A percentile compares a stretch with the other conserved stretches of the same genome.
phyloP scores from a whole-genome alignment of 2,113 vertebrate species.

The Uropsilus gracilis region DNA sequence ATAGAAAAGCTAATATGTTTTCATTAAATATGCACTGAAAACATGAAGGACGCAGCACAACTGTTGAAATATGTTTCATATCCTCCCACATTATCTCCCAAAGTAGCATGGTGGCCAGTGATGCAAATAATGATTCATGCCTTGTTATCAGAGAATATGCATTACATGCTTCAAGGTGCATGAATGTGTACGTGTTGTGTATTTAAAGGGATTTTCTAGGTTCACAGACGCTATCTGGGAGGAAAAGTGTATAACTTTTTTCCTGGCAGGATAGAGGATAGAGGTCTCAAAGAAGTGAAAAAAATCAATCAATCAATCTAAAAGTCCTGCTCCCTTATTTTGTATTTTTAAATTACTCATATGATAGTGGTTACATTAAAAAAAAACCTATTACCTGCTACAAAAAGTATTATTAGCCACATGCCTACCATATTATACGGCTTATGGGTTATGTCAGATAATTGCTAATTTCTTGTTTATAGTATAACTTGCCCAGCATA shows the following conservation, averaged over 20 bases:
- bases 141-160: constrained; percentile 5
- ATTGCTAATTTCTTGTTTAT: background rate
- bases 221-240: background rate
- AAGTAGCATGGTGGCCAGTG: background rate
- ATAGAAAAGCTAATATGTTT: background rate
- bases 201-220: constrained; percentile 15
- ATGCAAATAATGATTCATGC: background rate
- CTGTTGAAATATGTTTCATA: background rate
- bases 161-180: background rate
- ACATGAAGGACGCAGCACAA: background rate
- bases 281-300: background rate
- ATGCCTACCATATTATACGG: background rate
- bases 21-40: background rate
- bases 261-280: background rate
- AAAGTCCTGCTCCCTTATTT: background rate
- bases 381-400: background rate
- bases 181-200: background rate
- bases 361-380: background rate
- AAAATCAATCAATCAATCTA: background rate
- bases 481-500: background rate
- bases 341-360: background rate
- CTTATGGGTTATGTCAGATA: background rate
- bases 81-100: background rate
- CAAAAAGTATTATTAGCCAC: background rate
- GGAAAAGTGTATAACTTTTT: background rate